Conservation (phyloP, 2,113 vertebrate genomes). For the Coturnix japonica region DNA sequence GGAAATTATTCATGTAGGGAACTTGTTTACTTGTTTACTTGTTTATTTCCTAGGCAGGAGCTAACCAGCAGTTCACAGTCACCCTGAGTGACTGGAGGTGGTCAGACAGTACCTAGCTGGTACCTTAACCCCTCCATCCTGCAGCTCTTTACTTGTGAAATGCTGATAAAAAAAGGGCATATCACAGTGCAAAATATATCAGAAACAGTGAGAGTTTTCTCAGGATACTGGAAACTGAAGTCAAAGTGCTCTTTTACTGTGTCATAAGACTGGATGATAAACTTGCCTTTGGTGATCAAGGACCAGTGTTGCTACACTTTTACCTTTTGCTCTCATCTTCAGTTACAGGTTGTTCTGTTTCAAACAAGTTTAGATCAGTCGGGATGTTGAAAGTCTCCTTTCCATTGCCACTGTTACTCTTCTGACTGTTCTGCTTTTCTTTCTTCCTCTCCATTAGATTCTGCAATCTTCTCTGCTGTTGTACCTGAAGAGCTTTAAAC, state of each 20-base stretch:
- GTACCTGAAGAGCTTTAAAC: slow-evolving; percentile 87
- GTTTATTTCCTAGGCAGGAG: not conserved
- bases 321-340: slow-evolving; percentile 76
- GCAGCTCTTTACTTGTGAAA: not conserved
- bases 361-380: slow-evolving; percentile 69
- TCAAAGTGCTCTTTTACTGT: not conserved
- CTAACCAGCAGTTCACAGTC: not conserved
- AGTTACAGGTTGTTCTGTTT: slow-evolving; percentile 10
- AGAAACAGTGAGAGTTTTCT: not conserved
- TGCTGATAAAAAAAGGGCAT: not conserved
- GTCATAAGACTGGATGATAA: not conserved
- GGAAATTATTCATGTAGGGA: not conserved
- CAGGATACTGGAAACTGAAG: not conserved
- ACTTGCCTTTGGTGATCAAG: not conserved
- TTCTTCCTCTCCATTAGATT: slow-evolving; percentile 77
- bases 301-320: not conserved
- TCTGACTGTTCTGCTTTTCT: slow-evolving; percentile 56
- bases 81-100: not conserved
- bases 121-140: not conserved
- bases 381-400: not conserved
- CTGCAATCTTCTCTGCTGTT: slow-evolving; percentile 82
- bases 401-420: not conserved
- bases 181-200: not conserved
- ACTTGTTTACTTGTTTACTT: not conserved
- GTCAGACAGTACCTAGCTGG: not conserved